Evolutionary conservation across 2,797 vertebrate genomes (phyloP).

Genomic region (Sebastes matsubarae): DNA sequence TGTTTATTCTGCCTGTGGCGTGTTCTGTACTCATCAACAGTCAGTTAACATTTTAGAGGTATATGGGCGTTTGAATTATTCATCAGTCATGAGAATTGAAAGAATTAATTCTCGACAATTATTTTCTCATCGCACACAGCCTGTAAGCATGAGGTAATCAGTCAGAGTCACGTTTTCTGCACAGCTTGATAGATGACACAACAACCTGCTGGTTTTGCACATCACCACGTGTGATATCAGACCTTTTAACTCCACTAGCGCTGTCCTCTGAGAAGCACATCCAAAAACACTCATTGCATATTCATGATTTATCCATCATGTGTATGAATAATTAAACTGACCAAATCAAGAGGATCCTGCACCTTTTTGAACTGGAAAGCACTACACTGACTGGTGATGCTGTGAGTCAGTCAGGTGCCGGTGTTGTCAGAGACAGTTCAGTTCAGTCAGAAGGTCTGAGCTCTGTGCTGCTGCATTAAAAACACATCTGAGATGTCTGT

Average conservation of each 20-base stretch:
- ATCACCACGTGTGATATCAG: background rate
- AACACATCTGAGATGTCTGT: constrained; percentile 37
- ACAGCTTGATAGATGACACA: constrained; percentile 6
- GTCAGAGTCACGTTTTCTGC: background rate
- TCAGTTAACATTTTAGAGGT: background rate
- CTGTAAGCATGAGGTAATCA: background rate
- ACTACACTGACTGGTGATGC: background rate
- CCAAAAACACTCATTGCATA: constrained; percentile 40
- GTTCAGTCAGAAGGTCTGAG: background rate
- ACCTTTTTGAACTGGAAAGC: constrained; percentile 30
- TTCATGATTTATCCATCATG: constrained; percentile 28
- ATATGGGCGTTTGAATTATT: background rate
- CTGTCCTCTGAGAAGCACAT: constrained; percentile 22
- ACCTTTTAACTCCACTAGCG: constrained; percentile 29
- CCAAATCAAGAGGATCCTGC: constrained; percentile 1
- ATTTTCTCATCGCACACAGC: background rate
- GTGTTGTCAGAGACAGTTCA: constrained; percentile 13
- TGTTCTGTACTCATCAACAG: background rate
- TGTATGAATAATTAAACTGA: constrained; percentile 26
- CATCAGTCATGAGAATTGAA: background rate
- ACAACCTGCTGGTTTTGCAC: constrained; percentile 10
- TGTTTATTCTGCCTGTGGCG: background rate
- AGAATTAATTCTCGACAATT: background rate
- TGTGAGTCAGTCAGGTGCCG: constrained; percentile 12
- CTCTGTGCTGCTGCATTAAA: constrained; percentile 28